A percentile compares a stretch with the other conserved stretches of the same genome.
phyloP scores from a whole-genome alignment of 2,797 vertebrate genomes.

The Glossophaga mutica region DNA sequence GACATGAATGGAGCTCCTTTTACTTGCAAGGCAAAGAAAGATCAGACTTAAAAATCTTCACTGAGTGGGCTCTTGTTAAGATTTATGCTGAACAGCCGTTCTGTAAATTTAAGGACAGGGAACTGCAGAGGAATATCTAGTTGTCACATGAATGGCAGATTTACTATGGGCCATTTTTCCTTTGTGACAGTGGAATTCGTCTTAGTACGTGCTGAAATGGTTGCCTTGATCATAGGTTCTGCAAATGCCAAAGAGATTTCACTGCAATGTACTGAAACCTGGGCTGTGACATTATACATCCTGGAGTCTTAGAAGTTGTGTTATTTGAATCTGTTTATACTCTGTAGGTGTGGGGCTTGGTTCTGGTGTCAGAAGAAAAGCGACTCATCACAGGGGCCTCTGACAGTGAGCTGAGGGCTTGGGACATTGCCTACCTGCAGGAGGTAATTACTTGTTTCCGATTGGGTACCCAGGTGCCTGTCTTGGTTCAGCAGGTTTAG shows the following conservation, averaged over 20 bases:
- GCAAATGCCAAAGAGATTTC: background rate
- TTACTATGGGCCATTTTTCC: background rate
- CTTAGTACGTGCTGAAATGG: background rate
- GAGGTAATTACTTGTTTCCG: conserved; percentile 84
- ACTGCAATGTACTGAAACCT: background rate
- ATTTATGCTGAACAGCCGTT: background rate
- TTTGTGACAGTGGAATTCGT: background rate
- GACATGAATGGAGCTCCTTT: background rate
- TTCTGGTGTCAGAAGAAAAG: conserved; percentile 88
- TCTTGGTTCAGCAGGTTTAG: background rate
- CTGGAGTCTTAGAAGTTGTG: background rate
- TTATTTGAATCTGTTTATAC: background rate
- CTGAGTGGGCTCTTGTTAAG: background rate
- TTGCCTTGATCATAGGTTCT: background rate
- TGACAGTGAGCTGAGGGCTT: conserved; percentile 96
- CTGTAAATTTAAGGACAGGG: background rate
- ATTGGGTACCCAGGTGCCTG: background rate
- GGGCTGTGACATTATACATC: background rate
- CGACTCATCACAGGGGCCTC: conserved; percentile 92
- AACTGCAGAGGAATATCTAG: background rate
- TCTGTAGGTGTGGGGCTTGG: conserved; percentile 93
- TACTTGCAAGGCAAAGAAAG: background rate
- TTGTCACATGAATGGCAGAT: background rate
- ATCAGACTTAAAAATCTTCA: background rate
- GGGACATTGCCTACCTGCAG: conserved; percentile 89